Evolutionary conservation across 2,888 invertebrate genomes (phyloP).

Genomic region (Fragum sueziense): DNA sequence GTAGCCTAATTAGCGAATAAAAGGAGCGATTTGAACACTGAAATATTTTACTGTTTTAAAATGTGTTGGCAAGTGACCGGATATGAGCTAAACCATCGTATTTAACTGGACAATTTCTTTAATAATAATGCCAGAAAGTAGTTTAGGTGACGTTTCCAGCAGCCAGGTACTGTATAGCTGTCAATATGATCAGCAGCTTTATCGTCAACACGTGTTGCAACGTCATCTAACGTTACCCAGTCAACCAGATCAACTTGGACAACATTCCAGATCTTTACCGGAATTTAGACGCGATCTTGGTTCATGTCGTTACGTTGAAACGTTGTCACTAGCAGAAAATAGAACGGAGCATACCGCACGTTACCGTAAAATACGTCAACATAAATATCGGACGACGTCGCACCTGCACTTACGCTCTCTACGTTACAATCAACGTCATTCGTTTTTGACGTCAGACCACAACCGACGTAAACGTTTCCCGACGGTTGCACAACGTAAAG

Average conservation of each 20-base stretch:
- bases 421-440: neutral
- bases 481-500: constrained; percentile 51
- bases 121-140: no score
- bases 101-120: neutral
- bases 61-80: no score
- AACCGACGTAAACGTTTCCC: constrained; percentile 39
- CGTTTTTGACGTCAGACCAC: neutral
- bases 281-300: neutral
- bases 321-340: neutral
- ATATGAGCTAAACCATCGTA: neutral
- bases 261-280: neutral
- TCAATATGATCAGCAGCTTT: constrained; percentile 4
- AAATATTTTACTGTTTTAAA: no score
- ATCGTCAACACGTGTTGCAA: neutral
- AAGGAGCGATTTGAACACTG: no score
- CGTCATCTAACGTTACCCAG: neutral
- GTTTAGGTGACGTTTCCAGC: neutral
- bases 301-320: neutral
- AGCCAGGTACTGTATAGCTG: neutral
- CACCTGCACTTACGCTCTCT: neutral
- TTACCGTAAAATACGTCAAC: neutral
- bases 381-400: neutral
- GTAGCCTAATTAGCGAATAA: no score
- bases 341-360: neutral
- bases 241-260: neutral